A percentile compares a stretch with the other conserved stretches of the same genome.
Evolutionary conservation across 2,888 invertebrate species (phyloP).

Genomic region (Lordiphosa fenestrarum): DNA sequence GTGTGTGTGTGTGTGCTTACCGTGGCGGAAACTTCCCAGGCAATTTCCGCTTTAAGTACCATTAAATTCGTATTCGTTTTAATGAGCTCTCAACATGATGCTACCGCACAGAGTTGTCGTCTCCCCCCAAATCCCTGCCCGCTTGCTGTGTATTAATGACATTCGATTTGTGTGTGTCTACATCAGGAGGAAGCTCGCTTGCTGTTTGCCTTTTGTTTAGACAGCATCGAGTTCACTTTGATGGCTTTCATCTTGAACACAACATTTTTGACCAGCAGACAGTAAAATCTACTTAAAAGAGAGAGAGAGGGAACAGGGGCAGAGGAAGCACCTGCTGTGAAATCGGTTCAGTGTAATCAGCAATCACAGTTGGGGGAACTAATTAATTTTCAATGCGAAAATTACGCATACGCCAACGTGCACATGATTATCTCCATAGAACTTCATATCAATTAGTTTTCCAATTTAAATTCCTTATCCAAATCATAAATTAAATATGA

Average conservation of each 20-base stretch:
- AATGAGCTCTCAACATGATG: slow-evolving; percentile 75
- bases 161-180: slow-evolving; percentile 62
- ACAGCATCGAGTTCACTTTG: slow-evolving; percentile 33
- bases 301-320: slow-evolving; percentile 60
- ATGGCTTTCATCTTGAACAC: slow-evolving; percentile 24
- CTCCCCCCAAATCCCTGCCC: slow-evolving; percentile 5
- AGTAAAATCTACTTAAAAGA: slow-evolving; percentile 56
- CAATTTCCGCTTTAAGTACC: slow-evolving; percentile 75
- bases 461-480: neutral
- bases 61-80: slow-evolving; percentile 75
- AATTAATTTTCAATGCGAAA: slow-evolving; percentile 55
- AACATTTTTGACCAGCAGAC: slow-evolving; percentile 52
- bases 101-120: slow-evolving; percentile 28
- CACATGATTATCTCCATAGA: too few species aligned
- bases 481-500: neutral
- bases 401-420: slow-evolving; percentile 54
- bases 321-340: neutral
- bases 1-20: slow-evolving; percentile 34
- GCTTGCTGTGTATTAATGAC: slow-evolving; percentile 54
- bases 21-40: slow-evolving; percentile 71
- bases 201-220: slow-evolving; percentile 37
- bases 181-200: slow-evolving; percentile 26
- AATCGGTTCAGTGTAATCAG: slow-evolving; percentile 14
- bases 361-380: slow-evolving; percentile 41
- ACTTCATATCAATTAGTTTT: neutral